These are phyloP conservation scores for Hemichromis elongatus DNA, from an alignment of 2,113 vertebrate species.

Conservation along the genomic window DNA sequence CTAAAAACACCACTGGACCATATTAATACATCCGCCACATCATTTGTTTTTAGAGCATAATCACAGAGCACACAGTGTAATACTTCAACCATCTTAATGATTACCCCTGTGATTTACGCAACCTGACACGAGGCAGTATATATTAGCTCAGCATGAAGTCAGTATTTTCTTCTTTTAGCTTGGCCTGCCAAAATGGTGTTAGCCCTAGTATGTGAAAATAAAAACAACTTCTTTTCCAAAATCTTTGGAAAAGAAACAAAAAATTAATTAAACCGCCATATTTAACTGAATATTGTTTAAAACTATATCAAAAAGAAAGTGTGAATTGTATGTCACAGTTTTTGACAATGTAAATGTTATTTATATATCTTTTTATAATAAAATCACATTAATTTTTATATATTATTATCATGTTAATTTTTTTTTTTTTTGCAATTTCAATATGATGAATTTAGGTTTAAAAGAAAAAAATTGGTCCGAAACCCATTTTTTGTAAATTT, in stretches of 20 bases:
- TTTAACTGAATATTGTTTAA: neutral
- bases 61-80: slow-evolving; percentile 41
- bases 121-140: slow-evolving; percentile 14
- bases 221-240: neutral
- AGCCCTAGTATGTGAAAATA: neutral
- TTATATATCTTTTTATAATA: neutral
- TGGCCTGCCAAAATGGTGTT: neutral
- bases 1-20: slow-evolving; percentile 42
- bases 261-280: neutral
- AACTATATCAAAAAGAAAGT: neutral
- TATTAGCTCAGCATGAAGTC: slow-evolving; percentile 12
- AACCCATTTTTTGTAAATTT: neutral
- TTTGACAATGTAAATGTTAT: neutral
- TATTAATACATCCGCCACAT: slow-evolving; percentile 28
- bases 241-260: neutral
- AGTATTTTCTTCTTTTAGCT: neutral
- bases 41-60: slow-evolving; percentile 48
- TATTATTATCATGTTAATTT: neutral
- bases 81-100: slow-evolving; percentile 51
- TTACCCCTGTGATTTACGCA: slow-evolving; percentile 47
- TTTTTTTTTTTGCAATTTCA: neutral
- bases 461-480: neutral
- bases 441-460: neutral
- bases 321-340: neutral
- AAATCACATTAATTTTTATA: neutral